These are phyloP conservation scores for Salminus brasiliensis DNA, from an alignment of 2,113 vertebrate species.

Conservation along the genomic window DNA sequence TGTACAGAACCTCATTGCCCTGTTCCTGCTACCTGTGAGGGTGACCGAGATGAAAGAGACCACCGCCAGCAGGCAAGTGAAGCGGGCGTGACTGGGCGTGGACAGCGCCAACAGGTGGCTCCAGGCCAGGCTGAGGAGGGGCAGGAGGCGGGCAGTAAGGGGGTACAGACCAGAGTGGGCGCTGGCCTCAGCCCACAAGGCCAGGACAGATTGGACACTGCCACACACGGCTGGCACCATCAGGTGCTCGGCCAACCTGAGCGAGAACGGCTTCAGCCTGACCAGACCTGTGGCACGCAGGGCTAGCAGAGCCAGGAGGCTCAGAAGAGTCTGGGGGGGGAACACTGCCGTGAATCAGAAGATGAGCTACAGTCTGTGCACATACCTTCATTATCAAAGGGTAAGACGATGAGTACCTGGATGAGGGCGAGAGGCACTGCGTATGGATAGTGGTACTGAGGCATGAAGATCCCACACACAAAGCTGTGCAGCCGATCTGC, in stretches of 20 bases:
- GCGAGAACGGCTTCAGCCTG: constrained; percentile 65
- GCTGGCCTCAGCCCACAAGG: constrained; percentile 67
- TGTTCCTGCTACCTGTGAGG: constrained; percentile 64
- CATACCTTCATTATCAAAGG: too few species aligned
- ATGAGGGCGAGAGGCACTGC: constrained; percentile 69
- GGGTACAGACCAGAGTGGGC: constrained; percentile 60
- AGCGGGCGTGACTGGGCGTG: constrained; percentile 48
- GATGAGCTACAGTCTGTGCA: background rate
- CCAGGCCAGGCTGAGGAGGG: constrained; percentile 65
- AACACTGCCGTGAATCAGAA: too few species aligned
- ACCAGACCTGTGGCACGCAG: constrained; percentile 63
- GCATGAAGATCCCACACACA: constrained; percentile 72
- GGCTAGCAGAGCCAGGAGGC: constrained; percentile 64
- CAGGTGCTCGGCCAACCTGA: constrained; percentile 68
- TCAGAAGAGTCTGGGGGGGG: constrained; percentile 68
- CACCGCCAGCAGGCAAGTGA: constrained; percentile 56
- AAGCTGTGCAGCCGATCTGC: constrained; percentile 70
- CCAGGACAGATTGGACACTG: constrained; percentile 66
- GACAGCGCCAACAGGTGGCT: constrained; percentile 63
- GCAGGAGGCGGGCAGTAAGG: constrained; percentile 63
- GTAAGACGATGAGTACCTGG: constrained; percentile 72
- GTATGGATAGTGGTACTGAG: constrained; percentile 77
- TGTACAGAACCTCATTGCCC: too few species aligned
- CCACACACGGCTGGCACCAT: constrained; percentile 74
- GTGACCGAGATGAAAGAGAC: constrained; percentile 63